Percentiles rank a stretch among this genome's conserved stretches.
phyloP scores from a whole-genome alignment of 2,888 invertebrate species.

The Drosophila pseudotalamancana region DNA sequence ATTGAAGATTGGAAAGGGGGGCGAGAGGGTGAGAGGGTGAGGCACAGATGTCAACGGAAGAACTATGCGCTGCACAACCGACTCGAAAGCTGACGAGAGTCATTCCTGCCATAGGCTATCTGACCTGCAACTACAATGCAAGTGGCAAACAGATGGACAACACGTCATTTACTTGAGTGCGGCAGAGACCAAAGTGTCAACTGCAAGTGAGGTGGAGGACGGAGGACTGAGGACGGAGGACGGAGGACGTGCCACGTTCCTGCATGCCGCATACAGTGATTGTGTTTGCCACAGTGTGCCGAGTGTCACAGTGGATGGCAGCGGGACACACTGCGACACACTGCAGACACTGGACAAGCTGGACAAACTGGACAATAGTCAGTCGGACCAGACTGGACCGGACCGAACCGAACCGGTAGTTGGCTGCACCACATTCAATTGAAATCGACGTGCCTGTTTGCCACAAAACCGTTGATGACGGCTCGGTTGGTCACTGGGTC shows the following conservation, averaged over 20 bases:
- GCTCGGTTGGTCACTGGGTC: conserved; percentile 9
- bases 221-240: no score
- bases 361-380: conserved; percentile 19
- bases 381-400: conserved; percentile 5
- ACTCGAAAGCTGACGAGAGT: conserved; percentile 24
- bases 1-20: no score
- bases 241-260: conserved; percentile 23
- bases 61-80: conserved; percentile 20
- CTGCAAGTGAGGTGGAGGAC: conserved; percentile 55
- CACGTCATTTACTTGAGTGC: conserved; percentile 43
- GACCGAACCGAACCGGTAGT: no score
- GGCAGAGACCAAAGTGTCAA: conserved; percentile 64
- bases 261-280: conserved; percentile 56
- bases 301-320: conserved; percentile 68
- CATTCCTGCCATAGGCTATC: conserved; percentile 55
- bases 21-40: background rate
- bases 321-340: conserved; percentile 15
- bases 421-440: conserved; percentile 73
- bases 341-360: conserved; percentile 9
- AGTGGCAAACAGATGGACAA: conserved; percentile 51
- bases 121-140: conserved; percentile 47
- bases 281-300: conserved; percentile 63
- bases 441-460: conserved; percentile 77
- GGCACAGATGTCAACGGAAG: conserved; percentile 33
- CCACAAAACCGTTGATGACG: conserved; percentile 69